Percentiles rank a stretch among this genome's conserved stretches.
Conservation (phyloP, 1,140 invertebrate genomes). For the Drosophila pachea region DNA sequence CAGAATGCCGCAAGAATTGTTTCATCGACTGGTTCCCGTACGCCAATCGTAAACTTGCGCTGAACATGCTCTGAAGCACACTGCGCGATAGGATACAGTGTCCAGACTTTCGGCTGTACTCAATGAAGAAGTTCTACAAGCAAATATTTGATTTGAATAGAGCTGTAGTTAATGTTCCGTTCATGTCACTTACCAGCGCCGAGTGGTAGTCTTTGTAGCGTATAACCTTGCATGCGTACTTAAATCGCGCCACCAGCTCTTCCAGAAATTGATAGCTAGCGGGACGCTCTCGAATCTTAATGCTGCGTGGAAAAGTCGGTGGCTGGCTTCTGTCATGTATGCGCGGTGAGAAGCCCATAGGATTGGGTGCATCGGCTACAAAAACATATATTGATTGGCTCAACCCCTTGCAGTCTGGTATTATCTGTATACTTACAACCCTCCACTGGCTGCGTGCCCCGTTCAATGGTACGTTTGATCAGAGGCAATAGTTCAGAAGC, state of each 20-base stretch:
- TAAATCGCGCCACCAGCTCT: constrained; percentile 88
- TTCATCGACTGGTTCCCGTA: constrained; percentile 83
- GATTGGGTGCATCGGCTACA: constrained; percentile 81
- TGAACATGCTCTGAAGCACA: constrained; percentile 90
- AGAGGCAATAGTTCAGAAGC: constrained; percentile 88
- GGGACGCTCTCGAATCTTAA: constrained; percentile 91
- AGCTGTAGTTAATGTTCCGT: neutral
- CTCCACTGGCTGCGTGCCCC: constrained; percentile 87
- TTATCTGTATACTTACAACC: constrained; percentile 81
- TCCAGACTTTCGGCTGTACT: constrained; percentile 90
- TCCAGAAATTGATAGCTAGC: constrained; percentile 93
- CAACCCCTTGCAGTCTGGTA: neutral
- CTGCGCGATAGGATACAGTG: constrained; percentile 97
- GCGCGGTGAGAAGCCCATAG: constrained; percentile 95
- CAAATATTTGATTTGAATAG: neutral
- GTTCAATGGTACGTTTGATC: constrained; percentile 87
- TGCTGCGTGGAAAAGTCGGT: constrained; percentile 98
- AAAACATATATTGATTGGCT: neutral
- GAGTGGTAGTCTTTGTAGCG: constrained; percentile 89
- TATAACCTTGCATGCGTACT: constrained; percentile 90
- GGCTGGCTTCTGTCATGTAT: constrained; percentile 96
- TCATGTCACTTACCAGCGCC: constrained; percentile 84
- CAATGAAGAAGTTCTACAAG: constrained; percentile 94
- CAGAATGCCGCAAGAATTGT: constrained; percentile 91
- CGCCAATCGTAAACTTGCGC: constrained; percentile 80